Evolutionary conservation across 35 echinoderm and acorn worm genomes (phyloP).

Genomic region (Apostichopus parvimensis): DNA sequence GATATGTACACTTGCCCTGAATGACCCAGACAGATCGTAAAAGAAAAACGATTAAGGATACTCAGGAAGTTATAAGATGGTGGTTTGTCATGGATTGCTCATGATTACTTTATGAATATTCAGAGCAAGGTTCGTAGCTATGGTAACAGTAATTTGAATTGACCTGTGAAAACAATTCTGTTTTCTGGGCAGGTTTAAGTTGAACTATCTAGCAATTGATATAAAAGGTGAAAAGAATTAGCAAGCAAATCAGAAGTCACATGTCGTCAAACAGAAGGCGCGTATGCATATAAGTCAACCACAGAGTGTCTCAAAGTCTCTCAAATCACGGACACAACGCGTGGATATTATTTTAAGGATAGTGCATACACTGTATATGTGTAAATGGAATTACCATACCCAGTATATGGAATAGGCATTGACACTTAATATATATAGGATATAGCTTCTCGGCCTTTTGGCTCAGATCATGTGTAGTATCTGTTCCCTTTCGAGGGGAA

Average conservation of each 20-base stretch:
- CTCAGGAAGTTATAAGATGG: slow-evolving; percentile 45
- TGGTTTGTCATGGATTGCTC: slow-evolving; percentile 11
- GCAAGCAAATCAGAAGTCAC: not conserved
- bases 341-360: not conserved
- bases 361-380: not conserved
- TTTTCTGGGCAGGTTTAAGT: slow-evolving; percentile 5
- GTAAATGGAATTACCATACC: not conserved
- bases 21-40: slow-evolving; percentile 34
- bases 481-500: no score
- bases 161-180: slow-evolving; percentile 15
- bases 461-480: no score
- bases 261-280: no score
- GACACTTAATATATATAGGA: no score
- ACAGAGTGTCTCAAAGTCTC: not conserved
- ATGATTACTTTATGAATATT: slow-evolving; percentile 17
- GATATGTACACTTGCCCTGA: slow-evolving; percentile 21
- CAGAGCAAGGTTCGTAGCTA: not conserved
- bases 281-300: no score
- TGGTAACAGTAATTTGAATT: slow-evolving; percentile 6
- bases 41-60: slow-evolving; percentile 20
- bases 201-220: not conserved
- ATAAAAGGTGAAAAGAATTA: not conserved
- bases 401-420: no score
- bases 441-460: no score
- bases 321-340: not conserved